A percentile compares a stretch with the other conserved stretches of the same genome.
Conservation (phyloP, 92 coral and sea anemone genomes). For the Bergia puertoricense region DNA sequence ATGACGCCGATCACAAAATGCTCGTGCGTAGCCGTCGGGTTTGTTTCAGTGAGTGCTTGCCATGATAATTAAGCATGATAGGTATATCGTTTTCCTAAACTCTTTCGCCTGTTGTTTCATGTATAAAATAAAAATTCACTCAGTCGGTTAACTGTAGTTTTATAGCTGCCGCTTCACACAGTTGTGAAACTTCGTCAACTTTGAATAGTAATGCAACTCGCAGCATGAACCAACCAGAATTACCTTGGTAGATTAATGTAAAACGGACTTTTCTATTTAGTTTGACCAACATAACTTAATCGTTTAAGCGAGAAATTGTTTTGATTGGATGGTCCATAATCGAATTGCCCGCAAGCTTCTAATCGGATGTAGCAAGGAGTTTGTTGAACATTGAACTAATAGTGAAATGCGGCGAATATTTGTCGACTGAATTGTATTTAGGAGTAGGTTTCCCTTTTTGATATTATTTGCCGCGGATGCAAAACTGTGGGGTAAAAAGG, state of each 20-base stretch:
- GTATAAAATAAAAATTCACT: not conserved
- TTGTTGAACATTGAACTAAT: conserved; percentile 5
- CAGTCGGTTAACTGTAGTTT: conserved; percentile 12
- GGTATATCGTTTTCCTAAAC: conserved; percentile 11
- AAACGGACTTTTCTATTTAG: conserved; percentile 27
- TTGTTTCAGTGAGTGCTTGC: not conserved
- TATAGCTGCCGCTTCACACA: conserved; percentile 1
- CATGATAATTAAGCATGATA: conserved; percentile 8
- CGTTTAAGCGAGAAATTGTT: conserved; percentile 11
- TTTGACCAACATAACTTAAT: conserved; percentile 23
- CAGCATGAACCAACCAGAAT: conserved; percentile 34
- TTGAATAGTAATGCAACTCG: conserved; percentile 24
- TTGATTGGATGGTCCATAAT: conserved; percentile 35
- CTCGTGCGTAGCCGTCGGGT: not conserved
- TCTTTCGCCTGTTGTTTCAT: conserved; percentile 24
- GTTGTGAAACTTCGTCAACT: conserved; percentile 14
- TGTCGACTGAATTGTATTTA: not conserved
- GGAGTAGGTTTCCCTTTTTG: not conserved
- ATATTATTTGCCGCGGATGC: not conserved
- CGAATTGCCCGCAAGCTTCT: conserved; percentile 34
- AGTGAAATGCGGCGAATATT: conserved; percentile 7
- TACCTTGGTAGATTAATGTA: conserved; percentile 21
- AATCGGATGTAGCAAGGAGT: conserved; percentile 19
- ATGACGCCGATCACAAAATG: no score
- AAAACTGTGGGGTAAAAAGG: not conserved